Base-by-base conservation (phyloP, 1,140 invertebrate species). In the Steinernema feltiae region DNA sequence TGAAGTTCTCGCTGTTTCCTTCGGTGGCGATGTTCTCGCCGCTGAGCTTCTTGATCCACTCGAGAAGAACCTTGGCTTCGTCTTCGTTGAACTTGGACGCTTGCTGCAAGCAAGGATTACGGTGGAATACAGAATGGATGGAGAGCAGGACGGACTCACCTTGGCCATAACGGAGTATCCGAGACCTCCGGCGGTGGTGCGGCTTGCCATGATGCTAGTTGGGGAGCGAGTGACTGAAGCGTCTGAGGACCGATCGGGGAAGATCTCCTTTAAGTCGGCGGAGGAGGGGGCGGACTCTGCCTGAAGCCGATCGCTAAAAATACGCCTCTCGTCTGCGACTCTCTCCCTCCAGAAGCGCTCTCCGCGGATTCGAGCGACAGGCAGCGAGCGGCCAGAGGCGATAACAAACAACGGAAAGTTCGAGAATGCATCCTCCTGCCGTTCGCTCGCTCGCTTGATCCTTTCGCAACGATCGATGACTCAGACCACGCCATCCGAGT, bases 41-140 rank as follows among this genome's bases (percentile, higher is more conserved):
- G 1, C 91, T 93, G 63, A 95, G 91, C n/a, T 89, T 88, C 84
- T 91, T 91, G 81, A 96, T 92, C 94, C 94, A 96, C 89, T 93
- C 91, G 82, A 95, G 88, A 81, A 91, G 91, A 89, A 95, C 93
- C 80, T 91, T 90, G 0, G 94, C 94, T 76, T 94, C 90, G 84
- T 94, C 92, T 87, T 94, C 92, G 86, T 92, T 94, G 89, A 94
- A 96, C 89, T 96, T 96, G 86, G 92, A 93, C 87, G 93, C 94
- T 77, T 95, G 93, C 94, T 96, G 89, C 91, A 91, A 73, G n/a
- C n/a, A n/a, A 35, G 29, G 18, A 48, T 29, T n/a, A 72, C 17
- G 1, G 70, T 35, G 24, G 63, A 30, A 1, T 24, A 7, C 7
- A 27, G 53, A 3, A 7, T 27, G 15, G 24, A 41, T 41, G 18